phyloP scores from a whole-genome alignment of 2,113 vertebrate genomes.

The Panthera uncia region DNA sequence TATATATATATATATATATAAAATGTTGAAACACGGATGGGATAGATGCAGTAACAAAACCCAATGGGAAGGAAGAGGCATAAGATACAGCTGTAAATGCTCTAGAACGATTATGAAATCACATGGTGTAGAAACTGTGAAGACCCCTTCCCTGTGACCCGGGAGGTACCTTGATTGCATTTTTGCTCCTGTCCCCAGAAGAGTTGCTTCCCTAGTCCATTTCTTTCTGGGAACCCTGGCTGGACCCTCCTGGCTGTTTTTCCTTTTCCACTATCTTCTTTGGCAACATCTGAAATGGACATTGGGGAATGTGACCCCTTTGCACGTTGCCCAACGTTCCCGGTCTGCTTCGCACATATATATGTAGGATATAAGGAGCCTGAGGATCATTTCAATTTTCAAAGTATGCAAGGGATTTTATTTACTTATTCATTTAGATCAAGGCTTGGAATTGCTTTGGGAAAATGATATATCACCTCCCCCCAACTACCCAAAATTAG shows the following conservation, averaged over 20 bases:
- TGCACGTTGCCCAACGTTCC: neutral
- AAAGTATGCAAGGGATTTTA: neutral
- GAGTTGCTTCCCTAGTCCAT: neutral
- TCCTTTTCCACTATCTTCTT: neutral
- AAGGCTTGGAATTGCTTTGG: neutral
- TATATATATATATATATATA: neutral
- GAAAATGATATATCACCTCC: neutral
- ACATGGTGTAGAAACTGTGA: rapidly evolving
- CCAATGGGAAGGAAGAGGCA: neutral
- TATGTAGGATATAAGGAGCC: neutral
- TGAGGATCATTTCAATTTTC: neutral
- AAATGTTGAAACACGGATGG: neutral
- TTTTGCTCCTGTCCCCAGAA: neutral
- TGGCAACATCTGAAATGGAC: neutral
- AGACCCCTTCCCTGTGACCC: neutral
- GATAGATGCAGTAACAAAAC: neutral
- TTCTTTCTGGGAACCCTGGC: neutral
- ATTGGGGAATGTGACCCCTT: neutral
- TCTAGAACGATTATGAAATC: neutral
- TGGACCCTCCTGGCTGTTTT: neutral
- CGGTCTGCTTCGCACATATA: neutral
- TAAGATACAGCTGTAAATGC: neutral
- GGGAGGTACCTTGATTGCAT: neutral
- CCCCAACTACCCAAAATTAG: neutral
- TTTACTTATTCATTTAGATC: neutral